Evolutionary conservation across 2,888 invertebrate genomes (phyloP).

Genomic region (Leptogaster cylindrica): DNA sequence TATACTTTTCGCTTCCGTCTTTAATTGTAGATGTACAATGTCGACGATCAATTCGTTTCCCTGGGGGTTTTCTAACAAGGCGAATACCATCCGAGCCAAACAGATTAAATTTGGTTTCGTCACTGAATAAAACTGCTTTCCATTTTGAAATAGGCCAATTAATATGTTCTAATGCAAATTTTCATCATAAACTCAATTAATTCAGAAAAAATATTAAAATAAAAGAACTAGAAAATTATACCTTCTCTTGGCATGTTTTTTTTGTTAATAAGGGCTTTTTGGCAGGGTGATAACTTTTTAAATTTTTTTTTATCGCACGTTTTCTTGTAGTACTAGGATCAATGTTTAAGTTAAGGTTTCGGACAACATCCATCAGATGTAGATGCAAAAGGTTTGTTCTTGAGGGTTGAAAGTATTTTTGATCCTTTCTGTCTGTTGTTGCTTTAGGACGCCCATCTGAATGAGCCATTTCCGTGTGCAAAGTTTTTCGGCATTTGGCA

Average conservation of each 20-base stretch:
- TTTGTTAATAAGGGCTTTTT: conserved; percentile 29
- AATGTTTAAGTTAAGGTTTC: background rate
- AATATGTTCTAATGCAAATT: conserved; percentile 28
- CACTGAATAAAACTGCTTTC: conserved; percentile 41
- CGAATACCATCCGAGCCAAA: conserved; percentile 33
- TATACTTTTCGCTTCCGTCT: conserved; percentile 22
- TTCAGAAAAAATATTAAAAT: background rate
- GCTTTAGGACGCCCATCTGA: background rate
- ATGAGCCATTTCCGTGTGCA: background rate
- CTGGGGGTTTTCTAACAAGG: conserved; percentile 4
- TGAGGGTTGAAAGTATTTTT: background rate
- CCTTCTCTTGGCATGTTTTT: conserved; percentile 12
- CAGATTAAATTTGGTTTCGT: conserved; percentile 40
- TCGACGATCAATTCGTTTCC: conserved; percentile 15
- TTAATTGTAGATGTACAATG: conserved; percentile 25
- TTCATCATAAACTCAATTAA: background rate
- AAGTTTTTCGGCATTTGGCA: background rate
- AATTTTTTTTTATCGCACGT: conserved; percentile 23
- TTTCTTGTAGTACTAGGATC: conserved; percentile 12
- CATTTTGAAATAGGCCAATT: conserved; percentile 34
- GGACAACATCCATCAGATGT: background rate
- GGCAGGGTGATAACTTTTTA: conserved; percentile 11
- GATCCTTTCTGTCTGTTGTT: background rate
- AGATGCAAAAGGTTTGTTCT: background rate
- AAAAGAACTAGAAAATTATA: conserved; percentile 9